These are phyloP conservation scores for Chironomus striatipennis DNA, from an alignment of 1,140 invertebrate genomes.

Conservation along the genomic window DNA sequence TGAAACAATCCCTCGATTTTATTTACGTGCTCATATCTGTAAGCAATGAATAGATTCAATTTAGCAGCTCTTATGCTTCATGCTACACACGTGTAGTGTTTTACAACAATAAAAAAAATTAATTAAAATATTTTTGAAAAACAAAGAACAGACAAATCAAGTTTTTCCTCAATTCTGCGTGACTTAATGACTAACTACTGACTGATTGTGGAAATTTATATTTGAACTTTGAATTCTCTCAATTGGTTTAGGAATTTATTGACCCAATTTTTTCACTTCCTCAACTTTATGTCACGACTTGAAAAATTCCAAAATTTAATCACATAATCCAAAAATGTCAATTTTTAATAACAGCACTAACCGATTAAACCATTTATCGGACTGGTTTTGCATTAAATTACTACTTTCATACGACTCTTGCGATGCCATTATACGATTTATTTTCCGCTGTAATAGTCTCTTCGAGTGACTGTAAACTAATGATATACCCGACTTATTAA, in stretches of 20 bases:
- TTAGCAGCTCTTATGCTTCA: neutral
- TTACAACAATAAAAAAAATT: neutral
- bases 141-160: neutral
- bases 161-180: no score
- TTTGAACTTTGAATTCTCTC: no score
- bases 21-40: conserved; percentile 20
- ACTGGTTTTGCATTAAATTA: neutral
- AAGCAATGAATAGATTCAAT: conserved; percentile 27
- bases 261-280: no score
- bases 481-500: neutral
- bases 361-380: conserved; percentile 6
- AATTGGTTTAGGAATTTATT: no score
- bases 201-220: no score
- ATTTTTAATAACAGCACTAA: neutral
- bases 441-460: neutral
- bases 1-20: conserved; percentile 39
- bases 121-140: neutral
- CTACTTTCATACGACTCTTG: neutral
- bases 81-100: neutral
- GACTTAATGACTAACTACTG: no score
- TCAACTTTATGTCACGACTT: no score
- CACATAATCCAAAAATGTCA: no score
- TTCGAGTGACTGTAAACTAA: neutral
- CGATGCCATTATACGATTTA: neutral
- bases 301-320: no score